Conservation (phyloP, 35 echinoderm and acorn worm species). For the Antedon bifida region DNA sequence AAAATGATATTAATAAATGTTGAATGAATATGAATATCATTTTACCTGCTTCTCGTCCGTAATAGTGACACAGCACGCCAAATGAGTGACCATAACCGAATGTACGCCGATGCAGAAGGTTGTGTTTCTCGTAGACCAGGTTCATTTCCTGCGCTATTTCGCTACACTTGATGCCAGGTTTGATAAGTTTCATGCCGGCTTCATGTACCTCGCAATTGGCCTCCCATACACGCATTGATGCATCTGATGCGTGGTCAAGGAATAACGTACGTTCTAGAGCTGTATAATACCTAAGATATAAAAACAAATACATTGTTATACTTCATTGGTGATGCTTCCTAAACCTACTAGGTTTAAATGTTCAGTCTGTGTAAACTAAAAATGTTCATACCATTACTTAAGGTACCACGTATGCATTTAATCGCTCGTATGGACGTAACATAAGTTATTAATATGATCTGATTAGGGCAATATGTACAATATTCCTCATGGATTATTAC, state of each 20-base stretch:
- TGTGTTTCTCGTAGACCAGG: slow-evolving; percentile 42
- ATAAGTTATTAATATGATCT: no score
- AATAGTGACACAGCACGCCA: slow-evolving; percentile 78
- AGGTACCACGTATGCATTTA: no score
- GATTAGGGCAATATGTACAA: no score
- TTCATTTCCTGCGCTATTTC: slow-evolving; percentile 79
- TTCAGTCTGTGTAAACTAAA: no score
- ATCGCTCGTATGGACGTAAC: no score
- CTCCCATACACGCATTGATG: slow-evolving; percentile 47
- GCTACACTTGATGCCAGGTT: slow-evolving; percentile 43
- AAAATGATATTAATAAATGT: no score
- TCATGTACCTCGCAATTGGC: slow-evolving; percentile 63
- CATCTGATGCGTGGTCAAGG: slow-evolving; percentile 35
- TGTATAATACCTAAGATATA: slow-evolving; percentile 42
- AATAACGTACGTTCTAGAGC: slow-evolving; percentile 56
- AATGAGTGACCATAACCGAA: slow-evolving; percentile 92
- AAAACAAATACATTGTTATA: not conserved
- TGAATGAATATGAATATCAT: no score
- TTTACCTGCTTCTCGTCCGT: slow-evolving; percentile 83
- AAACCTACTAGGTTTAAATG: no score
- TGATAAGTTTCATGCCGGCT: slow-evolving; percentile 48
- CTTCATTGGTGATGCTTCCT: no score
- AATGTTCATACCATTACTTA: no score
- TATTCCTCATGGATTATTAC: no score
- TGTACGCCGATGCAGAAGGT: slow-evolving; percentile 58